These are phyloP conservation scores for Conopomorpha cramerella DNA, from an alignment of 1,140 invertebrate species.

Conservation along the genomic window DNA sequence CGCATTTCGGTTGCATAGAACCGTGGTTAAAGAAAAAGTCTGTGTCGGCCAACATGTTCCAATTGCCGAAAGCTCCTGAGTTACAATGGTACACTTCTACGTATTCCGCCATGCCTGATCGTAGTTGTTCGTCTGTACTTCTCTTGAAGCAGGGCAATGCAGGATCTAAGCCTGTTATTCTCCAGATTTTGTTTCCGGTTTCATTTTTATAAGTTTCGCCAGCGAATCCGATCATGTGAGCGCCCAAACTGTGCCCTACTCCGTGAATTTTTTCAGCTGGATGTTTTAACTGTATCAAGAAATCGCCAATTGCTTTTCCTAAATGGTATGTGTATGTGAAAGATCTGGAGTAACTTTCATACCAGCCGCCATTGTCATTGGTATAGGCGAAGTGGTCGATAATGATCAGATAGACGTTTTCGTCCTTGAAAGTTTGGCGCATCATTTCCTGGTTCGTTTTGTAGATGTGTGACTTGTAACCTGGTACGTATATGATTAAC, in stretches of 20 bases:
- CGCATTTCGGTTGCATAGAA: slow-evolving; percentile 50
- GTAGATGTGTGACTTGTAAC: neutral
- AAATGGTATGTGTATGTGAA: neutral
- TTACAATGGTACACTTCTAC: slow-evolving; percentile 53
- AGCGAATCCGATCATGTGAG: slow-evolving; percentile 79
- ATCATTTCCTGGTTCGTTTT: neutral
- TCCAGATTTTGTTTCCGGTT: slow-evolving; percentile 55
- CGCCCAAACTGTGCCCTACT: slow-evolving; percentile 84
- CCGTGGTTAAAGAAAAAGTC: slow-evolving; percentile 63
- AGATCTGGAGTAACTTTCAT: neutral
- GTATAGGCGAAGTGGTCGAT: too few species aligned
- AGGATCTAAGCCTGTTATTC: slow-evolving; percentile 74
- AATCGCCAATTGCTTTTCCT: neutral
- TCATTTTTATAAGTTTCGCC: slow-evolving; percentile 59
- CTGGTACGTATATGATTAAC: neutral
- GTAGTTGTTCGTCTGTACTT: slow-evolving; percentile 25
- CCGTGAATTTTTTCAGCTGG: slow-evolving; percentile 63
- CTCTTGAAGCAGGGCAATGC: slow-evolving; percentile 68
- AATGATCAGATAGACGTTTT: neutral
- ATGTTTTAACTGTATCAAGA: neutral
- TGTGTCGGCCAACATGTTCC: slow-evolving; percentile 34
- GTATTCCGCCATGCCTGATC: slow-evolving; percentile 35
- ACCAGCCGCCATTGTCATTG: neutral
- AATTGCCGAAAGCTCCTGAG: slow-evolving; percentile 40
- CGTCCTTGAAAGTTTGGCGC: neutral